Evolutionary conservation across 2,113 vertebrate species (phyloP), one percentile per base, ranked within the genome.

Genomic region (Leptosomus discolor): DNA sequence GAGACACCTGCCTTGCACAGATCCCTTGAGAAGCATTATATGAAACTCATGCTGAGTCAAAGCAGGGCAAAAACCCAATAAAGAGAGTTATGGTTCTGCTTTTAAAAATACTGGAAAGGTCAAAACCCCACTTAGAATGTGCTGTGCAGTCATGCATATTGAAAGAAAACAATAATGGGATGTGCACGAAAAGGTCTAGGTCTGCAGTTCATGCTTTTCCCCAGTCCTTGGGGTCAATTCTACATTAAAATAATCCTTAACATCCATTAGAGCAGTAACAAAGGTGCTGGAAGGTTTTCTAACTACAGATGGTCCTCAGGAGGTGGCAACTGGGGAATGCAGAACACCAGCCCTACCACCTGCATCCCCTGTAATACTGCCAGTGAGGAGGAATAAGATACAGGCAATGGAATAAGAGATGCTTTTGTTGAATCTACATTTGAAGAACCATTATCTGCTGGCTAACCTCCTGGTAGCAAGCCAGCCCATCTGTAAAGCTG

Each of bases 251-350:
- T 60, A 76, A 86, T 37, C n/a, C 45, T 58, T 57, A 73, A 82
- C 21, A 73, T 73, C 45, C 17, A 0, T 22, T 46, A 81, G 46
- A 81, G 58, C n/a, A n/a, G 75, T 57, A 80, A 68, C 54, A 92
- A 92, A 94, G 79, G 58, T 90, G 23, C 85, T 74, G 67, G 79
- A 81, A 96, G 69, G 39, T 70, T 95, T 87, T 90, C 53, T 43
- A 43, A 43, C 48, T 86, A 60, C 94, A 95, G 83, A 81, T 94
- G 92, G 94, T 80, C 79, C 94, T 92, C 88, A 81, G 85, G 92
- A 85, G 88, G 95, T 89, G 95, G 92, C 54, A 54, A 57, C 45
- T 83, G 64, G 56, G 77, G 64, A 77, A 53, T 1, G 56, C 64
- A 53, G 76, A 77, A 63, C 82, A 92, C 41, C 75, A 93, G 50